Percentiles rank a stretch among this genome's conserved stretches.
phyloP scores from a whole-genome alignment of 2,797 vertebrate genomes.

The Eurystomus glaucurus region DNA sequence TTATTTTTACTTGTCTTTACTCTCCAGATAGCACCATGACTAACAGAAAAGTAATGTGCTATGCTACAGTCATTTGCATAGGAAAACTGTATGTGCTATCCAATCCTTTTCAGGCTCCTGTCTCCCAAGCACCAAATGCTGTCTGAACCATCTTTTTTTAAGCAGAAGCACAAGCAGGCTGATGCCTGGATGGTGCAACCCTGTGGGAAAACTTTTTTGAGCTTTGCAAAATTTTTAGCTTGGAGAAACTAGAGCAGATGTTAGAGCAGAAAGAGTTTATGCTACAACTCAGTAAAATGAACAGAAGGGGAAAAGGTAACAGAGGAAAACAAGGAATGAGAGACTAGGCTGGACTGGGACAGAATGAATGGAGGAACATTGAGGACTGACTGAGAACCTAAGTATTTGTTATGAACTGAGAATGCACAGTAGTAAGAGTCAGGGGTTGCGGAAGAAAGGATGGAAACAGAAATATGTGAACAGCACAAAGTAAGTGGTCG shows the following conservation, averaged over 20 bases:
- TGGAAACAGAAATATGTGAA: neutral
- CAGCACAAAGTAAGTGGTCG: neutral
- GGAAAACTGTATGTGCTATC: neutral
- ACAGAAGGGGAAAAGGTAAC: neutral
- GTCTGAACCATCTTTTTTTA: neutral
- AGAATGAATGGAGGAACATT: neutral
- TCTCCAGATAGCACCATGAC: neutral
- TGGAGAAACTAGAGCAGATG: conserved; percentile 6
- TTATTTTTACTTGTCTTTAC: neutral
- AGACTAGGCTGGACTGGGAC: neutral
- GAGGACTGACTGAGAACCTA: neutral
- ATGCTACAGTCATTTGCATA: neutral
- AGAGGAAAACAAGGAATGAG: neutral
- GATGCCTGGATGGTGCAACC: neutral
- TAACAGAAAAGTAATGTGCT: neutral
- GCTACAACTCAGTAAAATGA: neutral
- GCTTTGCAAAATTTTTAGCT: neutral
- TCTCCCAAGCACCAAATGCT: neutral
- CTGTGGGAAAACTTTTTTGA: neutral
- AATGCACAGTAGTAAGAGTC: neutral
- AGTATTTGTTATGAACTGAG: neutral
- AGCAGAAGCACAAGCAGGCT: neutral
- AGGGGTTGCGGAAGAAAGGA: neutral
- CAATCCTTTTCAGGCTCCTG: neutral
- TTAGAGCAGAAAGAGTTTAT: neutral